A percentile compares a stretch with the other conserved stretches of the same genome.
These are phyloP conservation scores for Steatocranus sp. DNA, from an alignment of 2,797 vertebrate genomes.

Conservation along the genomic window DNA sequence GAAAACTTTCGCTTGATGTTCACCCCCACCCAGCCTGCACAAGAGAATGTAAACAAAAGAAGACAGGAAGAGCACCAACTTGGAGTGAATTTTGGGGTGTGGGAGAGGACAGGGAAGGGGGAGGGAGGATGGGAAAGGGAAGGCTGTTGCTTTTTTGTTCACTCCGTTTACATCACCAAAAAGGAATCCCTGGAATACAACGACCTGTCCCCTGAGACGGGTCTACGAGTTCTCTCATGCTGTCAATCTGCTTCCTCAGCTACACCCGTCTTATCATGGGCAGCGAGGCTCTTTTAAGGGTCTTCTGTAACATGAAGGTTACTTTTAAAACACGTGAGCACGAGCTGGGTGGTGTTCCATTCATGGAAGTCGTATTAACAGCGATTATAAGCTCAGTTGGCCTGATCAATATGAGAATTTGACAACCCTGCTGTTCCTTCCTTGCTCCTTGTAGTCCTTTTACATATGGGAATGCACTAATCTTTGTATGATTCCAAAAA, in stretches of 20 bases:
- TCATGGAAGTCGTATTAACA: not conserved
- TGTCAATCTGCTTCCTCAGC: not conserved
- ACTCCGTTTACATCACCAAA: slow-evolving; percentile 52
- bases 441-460: not conserved
- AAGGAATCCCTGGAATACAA: slow-evolving; percentile 60
- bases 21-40: not conserved
- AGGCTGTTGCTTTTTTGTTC: slow-evolving; percentile 2
- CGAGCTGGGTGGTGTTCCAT: not conserved
- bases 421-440: not conserved
- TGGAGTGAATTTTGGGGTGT: slow-evolving; percentile 18
- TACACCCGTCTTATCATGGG: not conserved
- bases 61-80: slow-evolving; percentile 20
- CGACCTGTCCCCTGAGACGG: not conserved
- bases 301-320: not conserved
- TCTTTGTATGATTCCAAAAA: accelerated
- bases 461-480: not conserved
- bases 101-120: slow-evolving; percentile 2
- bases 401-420: slow-evolving; percentile 26
- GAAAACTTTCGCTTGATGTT: slow-evolving; percentile 27
- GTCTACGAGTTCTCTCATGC: not conserved
- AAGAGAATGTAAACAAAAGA: slow-evolving; percentile 57
- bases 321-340: not conserved
- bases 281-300: not conserved
- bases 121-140: not conserved
- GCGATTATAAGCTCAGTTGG: slow-evolving; percentile 38